These are phyloP conservation scores for Mobula birostris DNA, from an alignment of 2,113 vertebrate genomes.

Conservation along the genomic window DNA sequence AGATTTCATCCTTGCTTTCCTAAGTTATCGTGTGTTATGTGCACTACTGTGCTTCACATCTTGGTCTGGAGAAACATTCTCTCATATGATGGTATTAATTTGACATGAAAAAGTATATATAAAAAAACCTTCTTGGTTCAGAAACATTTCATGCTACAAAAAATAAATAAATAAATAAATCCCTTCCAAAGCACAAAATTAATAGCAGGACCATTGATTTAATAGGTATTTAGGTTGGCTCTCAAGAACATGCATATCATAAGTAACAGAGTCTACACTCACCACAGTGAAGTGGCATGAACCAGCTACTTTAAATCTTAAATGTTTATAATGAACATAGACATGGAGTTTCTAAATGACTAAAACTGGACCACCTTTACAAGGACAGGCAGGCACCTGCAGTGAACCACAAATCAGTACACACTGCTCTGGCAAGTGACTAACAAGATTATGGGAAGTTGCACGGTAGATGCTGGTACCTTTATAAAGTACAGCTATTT, in stretches of 20 bases:
- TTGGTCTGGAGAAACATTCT: too few species aligned
- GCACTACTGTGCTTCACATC: too few species aligned
- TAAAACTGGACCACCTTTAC: not conserved
- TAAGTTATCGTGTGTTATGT: too few species aligned
- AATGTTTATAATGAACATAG: not conserved
- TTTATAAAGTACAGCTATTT: not conserved
- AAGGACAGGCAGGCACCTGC: not conserved
- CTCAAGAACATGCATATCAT: too few species aligned
- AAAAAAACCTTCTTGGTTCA: not conserved
- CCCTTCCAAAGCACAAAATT: not conserved
- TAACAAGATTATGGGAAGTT: not conserved
- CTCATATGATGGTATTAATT: too few species aligned
- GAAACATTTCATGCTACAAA: not conserved
- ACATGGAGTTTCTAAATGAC: not conserved
- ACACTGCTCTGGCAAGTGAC: not conserved
- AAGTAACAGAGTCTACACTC: not conserved
- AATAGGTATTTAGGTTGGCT: not conserved
- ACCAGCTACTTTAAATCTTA: not conserved
- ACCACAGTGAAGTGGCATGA: not conserved
- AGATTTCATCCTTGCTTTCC: too few species aligned
- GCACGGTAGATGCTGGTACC: not conserved
- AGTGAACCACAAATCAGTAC: not conserved
- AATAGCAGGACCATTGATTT: not conserved
- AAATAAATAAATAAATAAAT: not conserved
- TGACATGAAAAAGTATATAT: too few species aligned